phyloP scores from a whole-genome alignment of 2,888 invertebrate species.

The Zaprionus obscuricornis region DNA sequence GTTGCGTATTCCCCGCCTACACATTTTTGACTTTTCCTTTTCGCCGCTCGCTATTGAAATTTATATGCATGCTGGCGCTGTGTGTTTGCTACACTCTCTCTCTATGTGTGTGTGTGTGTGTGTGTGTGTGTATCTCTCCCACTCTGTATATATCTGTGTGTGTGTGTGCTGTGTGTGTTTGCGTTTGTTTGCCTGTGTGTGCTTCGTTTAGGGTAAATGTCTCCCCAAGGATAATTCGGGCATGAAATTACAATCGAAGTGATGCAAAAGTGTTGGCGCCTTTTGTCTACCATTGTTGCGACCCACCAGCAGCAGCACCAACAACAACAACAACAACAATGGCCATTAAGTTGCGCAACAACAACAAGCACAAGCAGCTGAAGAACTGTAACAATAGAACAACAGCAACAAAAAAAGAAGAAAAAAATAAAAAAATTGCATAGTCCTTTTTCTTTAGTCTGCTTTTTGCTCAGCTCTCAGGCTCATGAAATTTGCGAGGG shows the following conservation, averaged over 20 bases:
- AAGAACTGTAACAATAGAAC: constrained; percentile 36
- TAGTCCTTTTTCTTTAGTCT: constrained; percentile 13
- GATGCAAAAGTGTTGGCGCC: constrained; percentile 71
- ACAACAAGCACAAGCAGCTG: constrained; percentile 15
- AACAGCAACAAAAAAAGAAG: constrained; percentile 31
- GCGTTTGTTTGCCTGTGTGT: constrained; percentile 20
- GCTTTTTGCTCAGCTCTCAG: too few relatives aligned
- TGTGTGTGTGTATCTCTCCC: constrained; percentile 18
- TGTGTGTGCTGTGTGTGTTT: background rate
- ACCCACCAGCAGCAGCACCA: constrained; percentile 30
- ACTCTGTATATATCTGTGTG: constrained; percentile 4
- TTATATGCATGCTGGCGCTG: constrained; percentile 47
- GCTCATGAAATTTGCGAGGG: too few relatives aligned
- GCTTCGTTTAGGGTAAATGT: constrained; percentile 73
- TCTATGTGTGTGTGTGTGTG: constrained; percentile 9
- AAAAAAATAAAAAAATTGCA: constrained; percentile 41
- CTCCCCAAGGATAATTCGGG: constrained; percentile 83
- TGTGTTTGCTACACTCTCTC: too few relatives aligned
- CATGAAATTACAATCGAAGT: constrained; percentile 83
- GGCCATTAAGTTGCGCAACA: constrained; percentile 49
- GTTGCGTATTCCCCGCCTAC: background rate
- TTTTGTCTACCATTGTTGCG: constrained; percentile 66
- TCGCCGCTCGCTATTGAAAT: constrained; percentile 64
- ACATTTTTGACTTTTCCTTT: constrained; percentile 60
- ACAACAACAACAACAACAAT: constrained; percentile 36